Evolutionary conservation across 2,888 invertebrate species (phyloP).

Genomic region (Desoria tigrina): DNA sequence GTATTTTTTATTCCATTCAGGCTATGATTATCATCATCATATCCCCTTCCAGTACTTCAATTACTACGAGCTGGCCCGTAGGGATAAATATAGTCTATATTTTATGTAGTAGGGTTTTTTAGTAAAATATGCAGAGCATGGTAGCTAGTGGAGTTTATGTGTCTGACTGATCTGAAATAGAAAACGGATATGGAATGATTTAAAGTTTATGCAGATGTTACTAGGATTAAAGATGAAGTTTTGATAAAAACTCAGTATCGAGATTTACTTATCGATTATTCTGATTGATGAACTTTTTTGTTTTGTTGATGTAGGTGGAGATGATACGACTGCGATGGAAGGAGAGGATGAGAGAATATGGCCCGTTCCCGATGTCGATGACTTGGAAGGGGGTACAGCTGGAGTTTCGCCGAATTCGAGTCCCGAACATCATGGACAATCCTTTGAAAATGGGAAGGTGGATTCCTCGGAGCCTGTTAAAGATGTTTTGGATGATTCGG

Average conservation of each 20-base stretch:
- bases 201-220: too few species aligned
- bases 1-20: not conserved
- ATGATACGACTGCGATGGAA: not conserved
- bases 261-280: too few species aligned
- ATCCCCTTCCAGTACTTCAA: too few species aligned
- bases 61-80: too few species aligned
- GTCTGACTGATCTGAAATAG: too few species aligned
- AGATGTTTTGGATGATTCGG: too few species aligned
- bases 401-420: not conserved
- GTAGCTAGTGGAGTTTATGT: too few species aligned
- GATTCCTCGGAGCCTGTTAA: too few species aligned
- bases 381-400: not conserved
- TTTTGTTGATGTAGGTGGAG: constrained; percentile 1
- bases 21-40: not conserved
- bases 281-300: constrained; percentile 1
- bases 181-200: too few species aligned
- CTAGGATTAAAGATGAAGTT: not conserved
- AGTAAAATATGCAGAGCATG: too few species aligned
- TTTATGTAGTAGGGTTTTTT: too few species aligned
- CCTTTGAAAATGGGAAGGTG: not conserved
- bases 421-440: not conserved
- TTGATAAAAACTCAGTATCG: not conserved
- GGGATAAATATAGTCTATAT: too few species aligned
- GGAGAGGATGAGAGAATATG: not conserved
- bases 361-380: not conserved